phyloP scores from a whole-genome alignment of 2,113 vertebrate genomes.

The Rhea pennata region DNA sequence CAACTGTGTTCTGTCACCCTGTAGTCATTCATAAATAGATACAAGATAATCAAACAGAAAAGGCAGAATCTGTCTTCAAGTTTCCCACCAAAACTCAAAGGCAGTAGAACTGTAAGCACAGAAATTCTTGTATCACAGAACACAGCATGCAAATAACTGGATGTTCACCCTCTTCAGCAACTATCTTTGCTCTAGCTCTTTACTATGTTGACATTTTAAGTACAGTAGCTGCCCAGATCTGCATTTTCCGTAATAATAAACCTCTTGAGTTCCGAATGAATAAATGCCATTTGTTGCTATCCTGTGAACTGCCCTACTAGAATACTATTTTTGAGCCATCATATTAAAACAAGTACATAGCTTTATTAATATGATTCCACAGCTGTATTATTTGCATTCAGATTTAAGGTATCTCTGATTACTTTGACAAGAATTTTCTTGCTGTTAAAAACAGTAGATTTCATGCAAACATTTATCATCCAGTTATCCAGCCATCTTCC shows the following conservation, averaged over 20 bases:
- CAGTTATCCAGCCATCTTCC: no score
- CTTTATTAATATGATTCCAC: not conserved
- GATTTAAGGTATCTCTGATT: accelerated
- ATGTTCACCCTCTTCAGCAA: not conserved
- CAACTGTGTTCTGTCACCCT: not conserved
- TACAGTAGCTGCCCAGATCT: not conserved
- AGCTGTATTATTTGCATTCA: not conserved
- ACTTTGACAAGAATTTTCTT: not conserved
- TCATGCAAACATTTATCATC: not conserved
- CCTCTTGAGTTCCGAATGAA: not conserved
- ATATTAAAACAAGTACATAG: accelerated
- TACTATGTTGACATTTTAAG: accelerated
- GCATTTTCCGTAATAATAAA: not conserved
- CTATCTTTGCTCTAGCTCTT: not conserved
- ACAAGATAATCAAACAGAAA: not conserved
- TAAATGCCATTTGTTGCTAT: not conserved
- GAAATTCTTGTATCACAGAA: not conserved
- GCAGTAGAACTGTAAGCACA: not conserved
- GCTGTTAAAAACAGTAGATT: not conserved
- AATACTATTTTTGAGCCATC: not conserved
- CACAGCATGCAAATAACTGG: not conserved
- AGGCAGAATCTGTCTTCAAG: not conserved
- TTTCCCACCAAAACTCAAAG: not conserved
- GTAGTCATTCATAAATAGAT: not conserved
- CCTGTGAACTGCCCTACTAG: not conserved